Conservation (phyloP, 2,797 vertebrate species). For the Intellagama lesueurii region DNA sequence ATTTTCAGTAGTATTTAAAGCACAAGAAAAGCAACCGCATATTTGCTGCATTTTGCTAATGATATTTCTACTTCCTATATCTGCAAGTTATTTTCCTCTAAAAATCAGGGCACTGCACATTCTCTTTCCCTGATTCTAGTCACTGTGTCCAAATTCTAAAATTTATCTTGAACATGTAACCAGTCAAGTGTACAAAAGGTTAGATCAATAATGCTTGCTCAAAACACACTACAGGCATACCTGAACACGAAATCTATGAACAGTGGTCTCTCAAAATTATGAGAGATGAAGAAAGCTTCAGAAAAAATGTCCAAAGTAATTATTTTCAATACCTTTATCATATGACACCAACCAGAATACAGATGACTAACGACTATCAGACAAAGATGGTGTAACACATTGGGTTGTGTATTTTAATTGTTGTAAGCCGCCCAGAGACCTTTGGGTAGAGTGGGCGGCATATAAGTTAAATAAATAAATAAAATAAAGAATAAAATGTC, state of each 20-base stretch:
- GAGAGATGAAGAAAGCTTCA: neutral
- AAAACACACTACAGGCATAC: neutral
- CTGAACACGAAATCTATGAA: neutral
- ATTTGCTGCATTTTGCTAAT: neutral
- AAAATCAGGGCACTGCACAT: neutral
- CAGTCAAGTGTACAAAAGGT: neutral
- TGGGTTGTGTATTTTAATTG: no score
- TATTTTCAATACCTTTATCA: neutral
- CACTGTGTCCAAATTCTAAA: neutral
- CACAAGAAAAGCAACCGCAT: neutral
- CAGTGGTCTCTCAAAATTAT: neutral
- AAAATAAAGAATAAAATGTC: no score
- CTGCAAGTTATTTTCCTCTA: neutral
- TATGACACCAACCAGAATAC: neutral
- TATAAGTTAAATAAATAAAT: no score
- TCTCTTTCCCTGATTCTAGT: constrained; percentile 1
- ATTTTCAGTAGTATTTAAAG: neutral
- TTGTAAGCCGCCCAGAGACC: no score
- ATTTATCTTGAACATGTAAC: neutral
- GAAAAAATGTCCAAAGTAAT: neutral
- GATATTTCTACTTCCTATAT: neutral
- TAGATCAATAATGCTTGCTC: neutral
- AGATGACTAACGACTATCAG: no score
- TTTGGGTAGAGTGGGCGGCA: no score
- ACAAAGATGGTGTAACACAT: no score